Conservation (phyloP, 2,888 invertebrate genomes). For the Dasypogon diadema region DNA sequence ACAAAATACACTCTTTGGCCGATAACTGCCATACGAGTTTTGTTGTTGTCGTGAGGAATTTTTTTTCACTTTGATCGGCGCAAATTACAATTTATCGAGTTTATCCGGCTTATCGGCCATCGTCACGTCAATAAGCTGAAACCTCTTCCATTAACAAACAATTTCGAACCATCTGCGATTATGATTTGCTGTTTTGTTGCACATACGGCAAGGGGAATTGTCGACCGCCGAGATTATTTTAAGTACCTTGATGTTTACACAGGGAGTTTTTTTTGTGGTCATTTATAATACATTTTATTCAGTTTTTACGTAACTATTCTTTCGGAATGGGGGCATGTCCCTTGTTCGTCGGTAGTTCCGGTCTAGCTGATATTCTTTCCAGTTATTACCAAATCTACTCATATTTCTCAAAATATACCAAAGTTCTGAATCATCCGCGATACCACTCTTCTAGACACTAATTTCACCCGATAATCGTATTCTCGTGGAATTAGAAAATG, state of each 20-base stretch:
- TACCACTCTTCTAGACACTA: no score
- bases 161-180: slow-evolving; percentile 25
- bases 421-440: no score
- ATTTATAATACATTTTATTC: background rate
- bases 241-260: background rate
- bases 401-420: background rate
- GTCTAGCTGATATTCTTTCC: no score
- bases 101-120: slow-evolving; percentile 27
- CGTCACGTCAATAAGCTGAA: slow-evolving; percentile 20
- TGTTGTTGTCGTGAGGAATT: slow-evolving; percentile 27
- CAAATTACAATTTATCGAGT: slow-evolving; percentile 24
- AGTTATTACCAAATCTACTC: no score
- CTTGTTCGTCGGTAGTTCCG: no score
- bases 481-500: no score
- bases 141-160: slow-evolving; percentile 12
- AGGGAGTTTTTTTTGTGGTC: background rate
- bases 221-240: background rate
- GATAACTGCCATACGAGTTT: slow-evolving; percentile 11
- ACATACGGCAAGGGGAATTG: background rate
- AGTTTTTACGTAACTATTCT: no score
- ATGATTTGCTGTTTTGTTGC: background rate
- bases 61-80: slow-evolving; percentile 22
- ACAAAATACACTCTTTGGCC: slow-evolving; percentile 9
- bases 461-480: no score
- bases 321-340: no score